Base-by-base conservation (phyloP, 2,888 invertebrate species). In the Ophion costatus region DNA sequence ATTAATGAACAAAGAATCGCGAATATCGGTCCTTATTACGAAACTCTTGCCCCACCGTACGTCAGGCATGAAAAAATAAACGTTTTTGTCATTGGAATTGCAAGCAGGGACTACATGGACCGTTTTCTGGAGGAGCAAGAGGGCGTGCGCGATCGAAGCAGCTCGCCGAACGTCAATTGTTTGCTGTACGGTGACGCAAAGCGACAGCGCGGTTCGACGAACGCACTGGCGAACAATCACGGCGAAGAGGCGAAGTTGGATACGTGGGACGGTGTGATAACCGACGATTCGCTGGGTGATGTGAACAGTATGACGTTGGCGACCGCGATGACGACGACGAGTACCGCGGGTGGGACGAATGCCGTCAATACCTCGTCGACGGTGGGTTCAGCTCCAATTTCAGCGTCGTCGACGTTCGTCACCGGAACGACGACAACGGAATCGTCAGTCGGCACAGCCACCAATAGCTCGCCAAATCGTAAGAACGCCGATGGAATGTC, bases 111-210 rank as follows among this genome's bases (percentile, higher is more conserved):
- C 94, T 98, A 98, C 92, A 98, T 98, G 98, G 98, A 98, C 92
- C 95, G 98, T 89, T 98, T 98, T 94, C 94, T 98, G 90, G 97
- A 98, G 92, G 98, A 98, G 92, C 97, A 98, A 93, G 97, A 97
- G 90, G 94, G 94, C 42, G 94, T 94, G 17, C 94, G 95, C n/a
- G 95, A 96, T 79, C 95, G 96, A 33, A 96, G 96, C 80, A 96
- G 97, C 38, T 97, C 97, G 17, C 97, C 97, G 0, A 96, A 96
- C 89, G 95, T 96, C 66, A 95, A 95, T 87, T 94, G 92, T 86
- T 86, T 93, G 22, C 82, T 93, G 7, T 92, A 92, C 67, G 93
- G 93, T 0, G 93, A 94, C 61, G 89, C 91, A 0, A 94, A 93
- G 73, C 90, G 93, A 7, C 93, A 94, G 76, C 91, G 93, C 61